phyloP scores from a whole-genome alignment of 64 coral and sea anemone species.

The Stichodactyla helianthus region DNA sequence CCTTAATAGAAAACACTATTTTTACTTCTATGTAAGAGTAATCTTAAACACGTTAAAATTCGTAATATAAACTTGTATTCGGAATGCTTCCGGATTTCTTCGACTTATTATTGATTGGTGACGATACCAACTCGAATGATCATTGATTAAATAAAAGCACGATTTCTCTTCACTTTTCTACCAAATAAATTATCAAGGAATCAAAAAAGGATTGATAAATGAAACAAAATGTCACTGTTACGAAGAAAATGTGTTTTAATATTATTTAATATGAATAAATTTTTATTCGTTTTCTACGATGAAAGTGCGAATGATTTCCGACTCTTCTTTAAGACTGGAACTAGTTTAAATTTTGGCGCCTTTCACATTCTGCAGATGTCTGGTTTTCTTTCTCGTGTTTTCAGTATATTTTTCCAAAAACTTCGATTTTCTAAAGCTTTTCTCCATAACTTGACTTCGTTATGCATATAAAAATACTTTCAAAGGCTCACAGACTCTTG shows the following conservation, averaged over 20 bases:
- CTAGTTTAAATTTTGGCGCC: conserved; percentile 36
- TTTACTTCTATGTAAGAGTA: neutral
- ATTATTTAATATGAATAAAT: neutral
- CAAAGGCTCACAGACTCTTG: neutral
- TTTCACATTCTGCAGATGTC: conserved; percentile 11
- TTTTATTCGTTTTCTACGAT: neutral
- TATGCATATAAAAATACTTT: neutral
- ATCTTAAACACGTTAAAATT: neutral
- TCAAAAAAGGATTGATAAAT: too few relatives aligned
- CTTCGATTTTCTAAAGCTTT: neutral
- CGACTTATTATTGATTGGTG: neutral
- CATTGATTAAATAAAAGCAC: neutral
- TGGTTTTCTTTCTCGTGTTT: neutral
- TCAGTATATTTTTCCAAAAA: neutral
- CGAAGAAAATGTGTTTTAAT: neutral
- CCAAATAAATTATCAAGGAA: too few relatives aligned
- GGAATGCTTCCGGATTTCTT: neutral
- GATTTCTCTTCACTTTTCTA: too few relatives aligned
- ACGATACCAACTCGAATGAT: neutral
- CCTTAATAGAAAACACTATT: neutral
- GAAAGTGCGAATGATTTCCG: neutral
- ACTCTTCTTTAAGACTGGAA: neutral
- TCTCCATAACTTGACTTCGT: neutral
- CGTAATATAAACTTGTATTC: neutral
- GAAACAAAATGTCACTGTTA: neutral